Evolutionary conservation across 1,140 invertebrate genomes (phyloP).

Genomic region (Drosophila malerkotliana): DNA sequence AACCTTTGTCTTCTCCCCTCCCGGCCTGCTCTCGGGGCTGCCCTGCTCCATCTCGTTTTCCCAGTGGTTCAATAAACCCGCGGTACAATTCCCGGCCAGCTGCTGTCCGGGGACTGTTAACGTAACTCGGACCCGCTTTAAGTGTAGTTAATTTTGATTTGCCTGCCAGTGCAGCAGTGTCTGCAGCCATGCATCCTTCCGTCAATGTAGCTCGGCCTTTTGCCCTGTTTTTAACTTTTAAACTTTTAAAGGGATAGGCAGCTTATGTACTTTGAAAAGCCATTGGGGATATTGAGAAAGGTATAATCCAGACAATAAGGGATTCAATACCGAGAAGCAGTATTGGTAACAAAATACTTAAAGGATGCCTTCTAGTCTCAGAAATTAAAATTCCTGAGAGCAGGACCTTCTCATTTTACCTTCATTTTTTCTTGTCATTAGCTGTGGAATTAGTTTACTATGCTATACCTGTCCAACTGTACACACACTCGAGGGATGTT

Average conservation of each 20-base stretch:
- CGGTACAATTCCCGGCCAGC: constrained; percentile 51
- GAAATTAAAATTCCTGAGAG: background rate
- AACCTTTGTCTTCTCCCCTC: constrained; percentile 23
- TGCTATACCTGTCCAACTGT: constrained; percentile 37
- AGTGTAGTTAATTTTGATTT: constrained; percentile 77
- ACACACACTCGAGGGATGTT: constrained; percentile 27
- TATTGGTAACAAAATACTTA: background rate
- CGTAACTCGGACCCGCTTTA: constrained; percentile 47
- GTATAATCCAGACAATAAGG: background rate
- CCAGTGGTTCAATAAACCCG: constrained; percentile 69
- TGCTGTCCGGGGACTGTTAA: constrained; percentile 15
- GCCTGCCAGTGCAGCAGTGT: constrained; percentile 25
- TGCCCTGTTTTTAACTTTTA: constrained; percentile 2
- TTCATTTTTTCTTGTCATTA: constrained; percentile 32
- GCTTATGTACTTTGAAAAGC: constrained; percentile 7
- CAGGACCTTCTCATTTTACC: background rate
- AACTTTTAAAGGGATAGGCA: constrained; percentile 11
- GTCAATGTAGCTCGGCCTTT: constrained; percentile 16
- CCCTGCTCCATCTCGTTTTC: constrained; percentile 8
- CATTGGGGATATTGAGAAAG: background rate
- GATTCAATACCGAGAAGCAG: background rate
- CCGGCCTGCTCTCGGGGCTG: background rate
- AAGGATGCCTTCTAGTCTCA: background rate
- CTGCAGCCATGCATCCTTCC: constrained; percentile 6
- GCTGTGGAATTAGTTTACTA: constrained; percentile 73